A percentile compares a stretch with the other conserved stretches of the same genome.
These are phyloP conservation scores for Apistogramma diplotaenia DNA, from an alignment of 2,113 vertebrate species.

Conservation along the genomic window DNA sequence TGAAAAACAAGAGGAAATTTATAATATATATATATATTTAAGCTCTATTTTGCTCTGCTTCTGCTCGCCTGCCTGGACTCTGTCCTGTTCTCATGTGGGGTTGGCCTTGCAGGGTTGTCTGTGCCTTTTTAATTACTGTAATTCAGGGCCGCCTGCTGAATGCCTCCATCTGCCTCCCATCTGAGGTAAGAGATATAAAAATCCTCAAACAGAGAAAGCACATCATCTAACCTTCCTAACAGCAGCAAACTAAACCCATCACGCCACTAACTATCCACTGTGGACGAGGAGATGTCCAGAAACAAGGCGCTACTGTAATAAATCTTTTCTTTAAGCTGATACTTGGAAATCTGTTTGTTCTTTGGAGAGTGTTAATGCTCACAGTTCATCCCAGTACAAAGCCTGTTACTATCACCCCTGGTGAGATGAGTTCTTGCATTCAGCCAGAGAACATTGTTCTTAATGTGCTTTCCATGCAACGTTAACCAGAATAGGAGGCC, in stretches of 20 bases:
- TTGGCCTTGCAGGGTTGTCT: constrained; percentile 10
- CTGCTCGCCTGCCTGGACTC: background rate
- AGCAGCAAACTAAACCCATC: background rate
- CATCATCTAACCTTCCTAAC: background rate
- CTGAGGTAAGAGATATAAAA: constrained; percentile 38
- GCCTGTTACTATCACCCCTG: background rate
- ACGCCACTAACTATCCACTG: background rate
- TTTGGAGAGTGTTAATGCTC: background rate
- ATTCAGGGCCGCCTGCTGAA: constrained; percentile 45
- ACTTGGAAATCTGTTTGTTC: background rate
- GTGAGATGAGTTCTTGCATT: constrained; percentile 1
- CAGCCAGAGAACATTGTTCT: constrained; percentile 15
- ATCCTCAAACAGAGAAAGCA: background rate
- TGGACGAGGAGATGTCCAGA: background rate
- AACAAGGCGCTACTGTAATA: background rate
- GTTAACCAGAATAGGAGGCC: background rate
- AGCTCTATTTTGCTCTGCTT: background rate
- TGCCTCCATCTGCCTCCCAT: constrained; percentile 50
- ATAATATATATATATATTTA: too few species aligned
- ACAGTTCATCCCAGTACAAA: background rate
- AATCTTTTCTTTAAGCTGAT: background rate
- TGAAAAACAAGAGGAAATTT: background rate
- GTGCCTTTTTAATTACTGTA: constrained; percentile 60
- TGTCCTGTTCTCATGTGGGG: background rate
- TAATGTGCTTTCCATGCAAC: constrained; percentile 18